Evolutionary conservation across 2,888 invertebrate species (phyloP).

Genomic region (Pollenia labialis): DNA sequence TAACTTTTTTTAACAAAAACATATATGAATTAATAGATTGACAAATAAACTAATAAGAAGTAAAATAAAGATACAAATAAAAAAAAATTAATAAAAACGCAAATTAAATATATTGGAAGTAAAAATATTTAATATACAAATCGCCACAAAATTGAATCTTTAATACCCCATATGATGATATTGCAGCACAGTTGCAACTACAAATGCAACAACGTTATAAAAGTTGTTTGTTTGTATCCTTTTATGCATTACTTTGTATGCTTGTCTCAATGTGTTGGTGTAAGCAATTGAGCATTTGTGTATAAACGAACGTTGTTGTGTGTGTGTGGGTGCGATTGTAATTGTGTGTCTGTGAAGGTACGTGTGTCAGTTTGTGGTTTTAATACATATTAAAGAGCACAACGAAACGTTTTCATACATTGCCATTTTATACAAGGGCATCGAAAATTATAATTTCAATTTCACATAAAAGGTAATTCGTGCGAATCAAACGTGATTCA

Average conservation of each 20-base stretch:
- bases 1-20: slow-evolving; percentile 15
- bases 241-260: slow-evolving; percentile 37
- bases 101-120: slow-evolving; percentile 33
- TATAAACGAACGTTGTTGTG: background rate
- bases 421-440: slow-evolving; percentile 74
- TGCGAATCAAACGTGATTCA: slow-evolving; percentile 84
- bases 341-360: background rate
- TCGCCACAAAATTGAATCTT: slow-evolving; percentile 67
- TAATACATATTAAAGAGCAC: slow-evolving; percentile 61
- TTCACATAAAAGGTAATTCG: slow-evolving; percentile 83
- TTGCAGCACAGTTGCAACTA: slow-evolving; percentile 35
- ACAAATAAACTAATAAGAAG: slow-evolving; percentile 12
- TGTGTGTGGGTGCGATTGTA: background rate
- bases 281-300: slow-evolving; percentile 14
- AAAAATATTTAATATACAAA: slow-evolving; percentile 62
- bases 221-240: slow-evolving; percentile 3
- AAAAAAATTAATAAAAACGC: background rate
- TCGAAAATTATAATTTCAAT: slow-evolving; percentile 83
- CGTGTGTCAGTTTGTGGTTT: slow-evolving; percentile 44
- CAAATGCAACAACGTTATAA: slow-evolving; percentile 16
- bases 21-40: background rate
- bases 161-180: slow-evolving; percentile 64
- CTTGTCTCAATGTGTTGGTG: slow-evolving; percentile 7
- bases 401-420: slow-evolving; percentile 61
- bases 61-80: slow-evolving; percentile 2